Percentiles rank a stretch among this genome's conserved stretches.
Conservation (phyloP, 2,113 vertebrate species). For the Arenaria interpres region DNA sequence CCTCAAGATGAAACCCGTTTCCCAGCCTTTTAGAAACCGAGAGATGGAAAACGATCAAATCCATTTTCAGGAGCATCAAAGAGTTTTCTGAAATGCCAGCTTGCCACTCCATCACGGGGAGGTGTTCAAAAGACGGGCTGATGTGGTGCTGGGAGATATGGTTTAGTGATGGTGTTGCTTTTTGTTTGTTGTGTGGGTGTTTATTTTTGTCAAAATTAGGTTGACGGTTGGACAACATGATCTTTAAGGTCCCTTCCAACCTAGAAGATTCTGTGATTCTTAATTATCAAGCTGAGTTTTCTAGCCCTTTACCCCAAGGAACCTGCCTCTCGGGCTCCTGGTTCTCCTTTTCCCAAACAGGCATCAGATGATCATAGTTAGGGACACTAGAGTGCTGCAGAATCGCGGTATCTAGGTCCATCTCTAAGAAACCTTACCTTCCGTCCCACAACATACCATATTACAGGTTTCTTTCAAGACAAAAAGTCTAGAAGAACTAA, state of each 20-base stretch:
- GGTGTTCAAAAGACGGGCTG: no score
- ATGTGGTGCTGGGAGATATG: no score
- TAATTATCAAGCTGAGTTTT: background rate
- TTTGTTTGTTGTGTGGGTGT: no score
- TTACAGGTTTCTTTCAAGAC: background rate
- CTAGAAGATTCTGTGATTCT: no score
- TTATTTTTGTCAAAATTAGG: no score
- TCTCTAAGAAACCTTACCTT: background rate
- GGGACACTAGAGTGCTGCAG: background rate
- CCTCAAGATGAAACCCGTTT: background rate
- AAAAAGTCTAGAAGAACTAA: background rate
- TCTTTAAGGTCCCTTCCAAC: no score
- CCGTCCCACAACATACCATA: fast-evolving
- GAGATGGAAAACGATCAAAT: background rate
- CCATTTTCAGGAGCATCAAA: background rate
- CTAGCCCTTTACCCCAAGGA: background rate
- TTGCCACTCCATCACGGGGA: background rate
- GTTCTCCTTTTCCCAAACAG: background rate
- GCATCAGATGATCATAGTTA: background rate
- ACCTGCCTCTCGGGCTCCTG: background rate
- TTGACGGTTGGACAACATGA: no score
- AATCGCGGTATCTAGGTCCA: fast-evolving
- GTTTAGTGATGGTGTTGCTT: no score
- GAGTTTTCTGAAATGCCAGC: background rate
- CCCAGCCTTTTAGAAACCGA: background rate